Conservation (phyloP, 2,888 invertebrate species). For the Ophion costatus region DNA sequence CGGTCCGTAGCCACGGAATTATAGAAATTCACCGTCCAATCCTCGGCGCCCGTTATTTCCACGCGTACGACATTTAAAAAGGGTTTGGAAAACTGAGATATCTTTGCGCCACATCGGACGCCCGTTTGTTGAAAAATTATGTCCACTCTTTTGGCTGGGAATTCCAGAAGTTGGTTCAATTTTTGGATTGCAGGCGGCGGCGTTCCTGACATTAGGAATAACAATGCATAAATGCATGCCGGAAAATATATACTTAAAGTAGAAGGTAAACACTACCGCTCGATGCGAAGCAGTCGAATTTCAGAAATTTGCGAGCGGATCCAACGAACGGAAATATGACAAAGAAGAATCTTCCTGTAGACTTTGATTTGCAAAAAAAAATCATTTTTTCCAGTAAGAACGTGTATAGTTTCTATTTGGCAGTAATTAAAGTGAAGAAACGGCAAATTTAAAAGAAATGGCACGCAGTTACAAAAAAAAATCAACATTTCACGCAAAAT, state of each 20-base stretch:
- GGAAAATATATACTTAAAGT: no score
- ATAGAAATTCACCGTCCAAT: constrained; percentile 72
- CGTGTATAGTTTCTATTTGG: no score
- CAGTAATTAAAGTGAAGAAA: no score
- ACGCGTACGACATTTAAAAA: constrained; percentile 75
- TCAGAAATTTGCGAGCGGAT: no score
- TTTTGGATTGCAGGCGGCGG: constrained; percentile 61
- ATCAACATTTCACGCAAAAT: no score
- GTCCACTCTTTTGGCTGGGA: constrained; percentile 68
- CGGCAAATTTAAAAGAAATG: no score
- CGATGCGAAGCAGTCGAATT: background rate
- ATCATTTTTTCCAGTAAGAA: no score
- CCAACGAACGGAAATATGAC: no score
- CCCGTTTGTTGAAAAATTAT: constrained; percentile 71
- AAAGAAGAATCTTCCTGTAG: no score
- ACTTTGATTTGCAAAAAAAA: no score
- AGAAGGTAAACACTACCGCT: background rate
- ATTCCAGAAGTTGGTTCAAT: constrained; percentile 69
- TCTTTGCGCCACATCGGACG: constrained; percentile 68
- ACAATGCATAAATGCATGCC: no score
- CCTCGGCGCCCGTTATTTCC: constrained; percentile 64
- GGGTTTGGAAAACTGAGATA: constrained; percentile 72
- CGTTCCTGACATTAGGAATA: constrained; percentile 60
- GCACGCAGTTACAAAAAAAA: no score
- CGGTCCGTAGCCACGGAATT: constrained; percentile 71